phyloP scores from a whole-genome alignment of 2,113 vertebrate species.

The Eptesicus fuscus region DNA sequence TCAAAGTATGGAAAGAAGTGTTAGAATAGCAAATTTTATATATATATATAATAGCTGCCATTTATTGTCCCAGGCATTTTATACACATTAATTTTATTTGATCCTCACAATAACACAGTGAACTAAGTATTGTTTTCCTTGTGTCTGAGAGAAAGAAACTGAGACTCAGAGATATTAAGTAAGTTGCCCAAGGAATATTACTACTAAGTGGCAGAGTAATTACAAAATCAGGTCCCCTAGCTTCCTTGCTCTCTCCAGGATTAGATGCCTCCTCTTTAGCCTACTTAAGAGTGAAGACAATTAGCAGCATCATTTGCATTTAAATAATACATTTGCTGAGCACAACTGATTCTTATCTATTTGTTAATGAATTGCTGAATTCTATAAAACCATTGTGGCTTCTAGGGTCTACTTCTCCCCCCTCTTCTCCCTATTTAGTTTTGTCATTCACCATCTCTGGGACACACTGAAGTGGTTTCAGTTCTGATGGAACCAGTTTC shows the following conservation, averaged over 20 bases:
- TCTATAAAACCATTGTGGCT: not conserved
- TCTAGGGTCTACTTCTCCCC: not conserved
- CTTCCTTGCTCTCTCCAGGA: not conserved
- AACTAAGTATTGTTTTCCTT: conserved; percentile 35
- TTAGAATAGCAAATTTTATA: not conserved
- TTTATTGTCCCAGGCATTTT: conserved; percentile 23
- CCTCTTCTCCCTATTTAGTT: not conserved
- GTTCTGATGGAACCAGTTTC: not conserved
- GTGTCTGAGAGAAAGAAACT: conserved; percentile 15
- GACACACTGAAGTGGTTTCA: not conserved
- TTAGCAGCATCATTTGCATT: conserved; percentile 60
- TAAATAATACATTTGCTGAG: conserved; percentile 64
- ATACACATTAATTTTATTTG: conserved; percentile 39
- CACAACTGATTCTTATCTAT: conserved; percentile 61
- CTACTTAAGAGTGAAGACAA: conserved; percentile 49
- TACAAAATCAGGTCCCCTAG: conserved; percentile 6
- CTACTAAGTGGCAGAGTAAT: conserved; percentile 35
- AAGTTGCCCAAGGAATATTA: conserved; percentile 40
- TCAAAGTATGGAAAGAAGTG: not conserved
- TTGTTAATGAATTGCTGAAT: conserved; percentile 50
- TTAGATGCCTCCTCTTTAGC: conserved; percentile 17
- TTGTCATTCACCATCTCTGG: not conserved
- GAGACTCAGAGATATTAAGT: conserved; percentile 20
- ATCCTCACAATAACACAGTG: not conserved
- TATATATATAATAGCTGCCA: not conserved